phyloP scores from a whole-genome alignment of 2,888 invertebrate genomes.

The Metacarcinus magister region DNA sequence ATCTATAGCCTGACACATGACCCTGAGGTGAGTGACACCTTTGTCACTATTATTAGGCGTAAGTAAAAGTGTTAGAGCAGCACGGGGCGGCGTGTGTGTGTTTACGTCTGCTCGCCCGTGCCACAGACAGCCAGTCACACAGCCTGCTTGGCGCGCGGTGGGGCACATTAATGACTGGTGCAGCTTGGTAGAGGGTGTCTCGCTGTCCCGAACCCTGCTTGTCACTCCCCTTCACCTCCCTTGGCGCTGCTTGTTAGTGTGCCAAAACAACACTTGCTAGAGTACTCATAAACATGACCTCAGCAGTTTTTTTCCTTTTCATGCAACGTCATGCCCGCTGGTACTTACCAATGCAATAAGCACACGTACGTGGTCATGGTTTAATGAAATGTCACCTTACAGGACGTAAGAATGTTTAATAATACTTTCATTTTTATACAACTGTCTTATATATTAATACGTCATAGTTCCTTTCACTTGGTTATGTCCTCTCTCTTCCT shows the following conservation, averaged over 20 bases:
- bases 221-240: background rate
- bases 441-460: too few relatives aligned
- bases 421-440: too few relatives aligned
- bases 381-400: too few relatives aligned
- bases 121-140: background rate
- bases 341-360: background rate
- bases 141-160: constrained; percentile 31
- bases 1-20: too few relatives aligned
- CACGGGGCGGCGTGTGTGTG: background rate
- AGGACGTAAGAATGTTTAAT: too few relatives aligned
- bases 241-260: background rate
- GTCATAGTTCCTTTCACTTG: too few relatives aligned
- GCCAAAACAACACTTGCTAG: constrained; percentile 26
- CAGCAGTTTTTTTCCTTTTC: background rate
- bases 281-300: background rate
- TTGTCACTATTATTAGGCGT: too few relatives aligned
- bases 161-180: background rate
- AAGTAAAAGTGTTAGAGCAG: too few relatives aligned
- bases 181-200: background rate
- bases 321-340: constrained; percentile 6
- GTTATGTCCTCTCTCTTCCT: too few relatives aligned
- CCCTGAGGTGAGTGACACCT: too few relatives aligned
- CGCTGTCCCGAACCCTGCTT: background rate
- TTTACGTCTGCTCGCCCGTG: background rate
- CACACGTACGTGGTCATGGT: too few relatives aligned